Base-by-base conservation (phyloP, 2,113 vertebrate species). In the Pteruthius melanotis region DNA sequence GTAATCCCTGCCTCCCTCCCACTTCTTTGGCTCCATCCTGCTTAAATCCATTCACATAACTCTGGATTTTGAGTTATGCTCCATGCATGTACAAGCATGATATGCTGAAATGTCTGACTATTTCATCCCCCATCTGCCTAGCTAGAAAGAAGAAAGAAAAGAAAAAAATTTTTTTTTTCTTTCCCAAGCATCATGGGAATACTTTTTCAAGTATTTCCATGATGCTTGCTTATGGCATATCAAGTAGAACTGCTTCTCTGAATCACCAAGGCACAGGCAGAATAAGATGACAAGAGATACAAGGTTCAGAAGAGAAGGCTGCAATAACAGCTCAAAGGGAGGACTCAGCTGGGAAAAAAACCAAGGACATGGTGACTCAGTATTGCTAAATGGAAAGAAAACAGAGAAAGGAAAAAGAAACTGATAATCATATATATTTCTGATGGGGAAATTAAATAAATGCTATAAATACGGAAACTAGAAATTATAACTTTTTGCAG, bases 11-110 rank as follows among this genome's bases (percentile, higher is more conserved):
- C 16, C 79, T 86, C 75, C 78, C 78, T 91, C 70, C 59, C 65
- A 82, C 35, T 90, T 82, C 72, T 72, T 81, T 70, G 47, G 79
- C 80, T 83, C 83, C 80, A 78, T 92, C 64, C 64, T 89, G 53
- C 83, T 69, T 63, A 83, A 93, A 92, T 91, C 86, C 44, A 80
- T 83, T 66, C 92, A 60, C 90, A n/a, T 86, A 92, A 77, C 95
- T 93, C 79, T 66, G 64, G 72, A 93, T 81, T 93, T 90, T 84
- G 86, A 89, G 83, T 87, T 94, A 93, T 16, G 6, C 47, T 83
- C 71, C 13, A 31, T 74, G 69, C 94, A 71, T 78, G 85, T 95
- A 88, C 54, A 86, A 93, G 82, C 94, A 95, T 42, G 94, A 93
- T 26, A 72, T 3, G 22, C 70, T 80, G 27, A 83, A 95, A 49